Conservation (phyloP, 2,113 vertebrate genomes). For the Empidonax traillii region DNA sequence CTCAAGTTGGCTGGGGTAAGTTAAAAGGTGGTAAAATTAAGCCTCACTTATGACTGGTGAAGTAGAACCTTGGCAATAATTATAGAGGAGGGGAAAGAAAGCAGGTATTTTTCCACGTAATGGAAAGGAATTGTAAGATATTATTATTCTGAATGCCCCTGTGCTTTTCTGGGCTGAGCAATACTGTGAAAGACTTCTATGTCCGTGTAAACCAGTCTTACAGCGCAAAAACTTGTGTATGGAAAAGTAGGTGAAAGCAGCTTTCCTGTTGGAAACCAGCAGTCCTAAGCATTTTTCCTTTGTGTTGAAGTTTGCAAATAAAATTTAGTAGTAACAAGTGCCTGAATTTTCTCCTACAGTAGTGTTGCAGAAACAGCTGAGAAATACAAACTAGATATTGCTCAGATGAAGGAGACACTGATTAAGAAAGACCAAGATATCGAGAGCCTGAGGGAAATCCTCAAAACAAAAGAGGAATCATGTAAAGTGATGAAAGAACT, state of each 20-base stretch:
- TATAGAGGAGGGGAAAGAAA: accelerated
- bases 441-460: conserved; percentile 70
- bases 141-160: not conserved
- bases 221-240: not conserved
- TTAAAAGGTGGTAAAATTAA: not conserved
- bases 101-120: accelerated
- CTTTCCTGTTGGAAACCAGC: not conserved
- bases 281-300: not conserved
- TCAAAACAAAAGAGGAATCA: conserved; percentile 79
- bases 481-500: conserved; percentile 79
- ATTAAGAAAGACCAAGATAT: conserved; percentile 80
- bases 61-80: not conserved
- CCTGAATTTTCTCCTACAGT: conserved; percentile 67
- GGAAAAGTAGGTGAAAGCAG: not conserved
- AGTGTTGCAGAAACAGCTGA: conserved; percentile 74
- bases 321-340: not conserved
- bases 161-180: not conserved
- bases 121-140: not conserved
- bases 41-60: not conserved
- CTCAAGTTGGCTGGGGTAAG: not conserved
- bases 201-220: not conserved
- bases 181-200: not conserved
- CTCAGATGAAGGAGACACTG: conserved; percentile 67
- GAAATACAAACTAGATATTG: conserved; percentile 70
- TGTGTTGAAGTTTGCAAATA: not conserved